Conservation (phyloP, 2,888 invertebrate genomes). For the Ptilodon capucinus region DNA sequence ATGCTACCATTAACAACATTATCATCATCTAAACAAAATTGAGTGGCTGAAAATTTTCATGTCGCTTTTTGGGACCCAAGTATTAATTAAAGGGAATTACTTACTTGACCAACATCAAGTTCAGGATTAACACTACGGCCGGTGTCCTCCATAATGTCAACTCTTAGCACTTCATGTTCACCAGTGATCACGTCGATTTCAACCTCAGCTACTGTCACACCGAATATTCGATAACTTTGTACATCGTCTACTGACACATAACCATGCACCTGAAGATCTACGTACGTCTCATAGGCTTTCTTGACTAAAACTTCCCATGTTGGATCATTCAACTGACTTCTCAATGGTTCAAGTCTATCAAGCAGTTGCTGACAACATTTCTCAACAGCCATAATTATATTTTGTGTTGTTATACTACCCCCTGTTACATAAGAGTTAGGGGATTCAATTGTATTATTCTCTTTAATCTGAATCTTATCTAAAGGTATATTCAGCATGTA, state of each 20-base stretch:
- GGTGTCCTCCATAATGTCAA: constrained; percentile 85
- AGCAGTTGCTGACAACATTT: constrained; percentile 32
- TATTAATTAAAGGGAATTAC: too few relatives aligned
- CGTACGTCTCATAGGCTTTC: constrained; percentile 56
- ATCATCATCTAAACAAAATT: too few relatives aligned
- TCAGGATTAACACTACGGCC: constrained; percentile 85
- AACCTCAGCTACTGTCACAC: constrained; percentile 84
- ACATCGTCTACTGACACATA: constrained; percentile 25
- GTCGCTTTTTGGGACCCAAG: too few relatives aligned
- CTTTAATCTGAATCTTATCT: constrained; percentile 84
- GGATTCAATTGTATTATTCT: constrained; percentile 80
- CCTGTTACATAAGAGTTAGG: constrained; percentile 86
- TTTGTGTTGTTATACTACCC: constrained; percentile 75
- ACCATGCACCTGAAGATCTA: constrained; percentile 53
- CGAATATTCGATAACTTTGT: constrained; percentile 65
- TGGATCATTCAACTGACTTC: constrained; percentile 44
- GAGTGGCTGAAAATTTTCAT: too few relatives aligned
- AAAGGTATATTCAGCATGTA: constrained; percentile 85
- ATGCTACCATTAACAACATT: too few relatives aligned
- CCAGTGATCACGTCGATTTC: constrained; percentile 89
- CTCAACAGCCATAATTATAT: constrained; percentile 36
- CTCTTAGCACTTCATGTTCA: constrained; percentile 81
- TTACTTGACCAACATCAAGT: constrained; percentile 85
- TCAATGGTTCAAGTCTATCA: constrained; percentile 31
- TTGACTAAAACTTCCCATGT: constrained; percentile 75